Conservation (phyloP, 2,888 invertebrate genomes). For the Callinectes sapidus region DNA sequence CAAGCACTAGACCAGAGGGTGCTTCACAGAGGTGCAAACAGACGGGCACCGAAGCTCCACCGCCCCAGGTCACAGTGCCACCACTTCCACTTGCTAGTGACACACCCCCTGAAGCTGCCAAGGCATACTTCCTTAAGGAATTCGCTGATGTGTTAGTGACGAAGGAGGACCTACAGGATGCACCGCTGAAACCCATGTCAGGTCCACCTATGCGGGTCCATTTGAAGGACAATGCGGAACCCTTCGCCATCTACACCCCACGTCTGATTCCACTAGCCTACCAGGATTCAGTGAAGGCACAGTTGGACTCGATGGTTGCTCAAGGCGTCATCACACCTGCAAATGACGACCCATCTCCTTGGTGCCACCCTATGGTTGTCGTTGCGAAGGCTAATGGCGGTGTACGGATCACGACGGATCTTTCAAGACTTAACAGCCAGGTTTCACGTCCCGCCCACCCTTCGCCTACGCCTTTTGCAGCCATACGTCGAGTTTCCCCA, state of each 20-base stretch:
- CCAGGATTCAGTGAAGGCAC: neutral
- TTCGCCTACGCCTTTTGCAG: neutral
- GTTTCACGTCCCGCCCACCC: neutral
- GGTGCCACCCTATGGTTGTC: constrained; percentile 28
- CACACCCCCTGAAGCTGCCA: no score
- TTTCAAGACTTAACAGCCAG: neutral
- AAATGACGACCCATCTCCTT: neutral
- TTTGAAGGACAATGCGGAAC: neutral
- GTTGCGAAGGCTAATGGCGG: constrained; percentile 31
- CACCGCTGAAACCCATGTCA: no score
- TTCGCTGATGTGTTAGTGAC: no score
- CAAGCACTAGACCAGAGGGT: no score
- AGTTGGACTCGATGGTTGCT: neutral
- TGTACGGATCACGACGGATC: neutral
- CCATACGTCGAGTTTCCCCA: neutral
- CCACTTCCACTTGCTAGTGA: no score
- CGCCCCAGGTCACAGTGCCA: no score
- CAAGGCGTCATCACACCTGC: constrained; percentile 36
- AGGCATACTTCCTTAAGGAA: no score
- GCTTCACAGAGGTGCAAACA: no score
- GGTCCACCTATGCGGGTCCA: neutral
- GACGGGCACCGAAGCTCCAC: no score
- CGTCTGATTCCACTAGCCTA: neutral
- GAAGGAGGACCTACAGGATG: no score
- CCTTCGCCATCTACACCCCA: neutral